phyloP scores from a whole-genome alignment of 2,113 vertebrate species.

The Eubucco bourcierii region DNA sequence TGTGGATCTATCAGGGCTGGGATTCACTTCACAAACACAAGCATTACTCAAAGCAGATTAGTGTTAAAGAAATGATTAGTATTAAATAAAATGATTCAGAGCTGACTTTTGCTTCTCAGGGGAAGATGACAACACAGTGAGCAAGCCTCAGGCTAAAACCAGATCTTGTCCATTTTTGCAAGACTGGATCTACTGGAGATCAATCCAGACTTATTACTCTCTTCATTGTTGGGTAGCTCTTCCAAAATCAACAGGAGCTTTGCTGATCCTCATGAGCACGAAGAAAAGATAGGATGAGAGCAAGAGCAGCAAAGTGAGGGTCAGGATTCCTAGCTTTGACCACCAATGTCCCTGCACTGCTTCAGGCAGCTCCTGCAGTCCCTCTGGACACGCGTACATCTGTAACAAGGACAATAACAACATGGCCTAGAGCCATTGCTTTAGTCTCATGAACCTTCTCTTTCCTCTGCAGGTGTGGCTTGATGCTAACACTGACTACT shows the following conservation, averaged over 20 bases:
- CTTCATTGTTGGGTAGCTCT: neutral
- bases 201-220: neutral
- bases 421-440: neutral
- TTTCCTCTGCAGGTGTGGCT: slow-evolving; percentile 81
- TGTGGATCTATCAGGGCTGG: neutral
- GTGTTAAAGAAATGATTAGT: neutral
- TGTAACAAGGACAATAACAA: neutral
- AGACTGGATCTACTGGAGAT: neutral
- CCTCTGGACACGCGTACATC: neutral
- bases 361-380: neutral
- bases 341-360: neutral
- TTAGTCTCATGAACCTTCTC: neutral
- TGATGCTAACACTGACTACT: slow-evolving; percentile 91
- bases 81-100: neutral
- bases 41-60: slow-evolving; percentile 15
- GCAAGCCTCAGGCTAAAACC: neutral
- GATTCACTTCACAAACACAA: neutral
- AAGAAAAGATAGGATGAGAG: neutral
- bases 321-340: neutral
- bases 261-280: neutral
- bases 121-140: neutral
- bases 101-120: neutral
- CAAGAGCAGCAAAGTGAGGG: neutral
- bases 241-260: neutral
- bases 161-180: neutral